Evolutionary conservation across 2,797 vertebrate species (phyloP).

Genomic region (Pipistrellus kuhlii): DNA sequence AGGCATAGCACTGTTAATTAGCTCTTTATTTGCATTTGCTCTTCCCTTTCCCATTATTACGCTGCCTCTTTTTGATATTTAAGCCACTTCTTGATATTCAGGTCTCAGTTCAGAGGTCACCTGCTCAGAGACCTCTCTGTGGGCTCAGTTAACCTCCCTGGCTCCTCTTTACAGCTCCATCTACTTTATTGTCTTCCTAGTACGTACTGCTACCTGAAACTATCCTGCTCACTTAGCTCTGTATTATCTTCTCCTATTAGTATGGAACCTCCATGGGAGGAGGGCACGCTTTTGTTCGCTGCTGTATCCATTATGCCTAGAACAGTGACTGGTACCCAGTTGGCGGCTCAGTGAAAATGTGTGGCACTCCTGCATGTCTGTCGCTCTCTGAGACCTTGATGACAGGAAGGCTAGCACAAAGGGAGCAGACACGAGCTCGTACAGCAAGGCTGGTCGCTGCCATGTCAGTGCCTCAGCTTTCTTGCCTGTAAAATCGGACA

Average conservation of each 20-base stretch:
- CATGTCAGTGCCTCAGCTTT: neutral
- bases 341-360: neutral
- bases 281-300: neutral
- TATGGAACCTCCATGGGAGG: neutral
- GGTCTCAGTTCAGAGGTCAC: neutral
- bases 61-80: neutral
- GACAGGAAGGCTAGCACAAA: neutral
- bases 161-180: neutral
- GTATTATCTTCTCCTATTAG: neutral
- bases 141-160: neutral
- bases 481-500: constrained; percentile 7
- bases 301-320: neutral
- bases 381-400: neutral
- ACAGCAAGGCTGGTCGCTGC: neutral
- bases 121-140: neutral
- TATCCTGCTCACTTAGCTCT: neutral
- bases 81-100: neutral
- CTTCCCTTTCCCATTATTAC: neutral
- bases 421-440: neutral
- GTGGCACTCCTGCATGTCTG: neutral
- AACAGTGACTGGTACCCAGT: neutral
- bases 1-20: neutral
- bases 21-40: neutral
- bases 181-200: neutral
- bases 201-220: neutral